phyloP scores from a whole-genome alignment of 2,113 vertebrate genomes.

The Patagioenas fasciata region DNA sequence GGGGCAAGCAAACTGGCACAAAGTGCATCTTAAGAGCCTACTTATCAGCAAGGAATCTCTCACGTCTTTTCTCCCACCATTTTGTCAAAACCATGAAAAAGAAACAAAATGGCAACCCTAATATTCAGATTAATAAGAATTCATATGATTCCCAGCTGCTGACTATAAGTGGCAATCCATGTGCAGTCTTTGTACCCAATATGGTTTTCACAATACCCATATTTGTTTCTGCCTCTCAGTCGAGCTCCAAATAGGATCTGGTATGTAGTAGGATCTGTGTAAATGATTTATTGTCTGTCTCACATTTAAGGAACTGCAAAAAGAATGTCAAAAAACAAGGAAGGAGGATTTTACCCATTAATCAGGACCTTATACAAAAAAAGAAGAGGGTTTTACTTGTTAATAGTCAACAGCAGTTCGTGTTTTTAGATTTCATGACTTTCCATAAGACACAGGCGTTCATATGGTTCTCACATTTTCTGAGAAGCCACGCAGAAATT shows the following conservation, averaged over 20 bases:
- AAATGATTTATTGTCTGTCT: conserved; percentile 45
- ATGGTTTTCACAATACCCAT: conserved; percentile 41
- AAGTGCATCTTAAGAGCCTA: background rate
- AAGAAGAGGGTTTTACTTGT: conserved; percentile 22
- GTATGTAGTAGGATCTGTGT: conserved; percentile 26
- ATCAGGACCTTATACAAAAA: conserved; percentile 34
- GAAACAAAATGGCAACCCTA: conserved; percentile 56
- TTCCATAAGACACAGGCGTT: conserved; percentile 29
- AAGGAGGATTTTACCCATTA: conserved; percentile 9
- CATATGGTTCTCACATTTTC: conserved; percentile 59
- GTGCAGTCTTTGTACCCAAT: conserved; percentile 5
- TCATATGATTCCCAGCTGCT: conserved; percentile 42
- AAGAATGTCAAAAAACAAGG: conserved; percentile 41
- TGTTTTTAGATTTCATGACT: conserved; percentile 25
- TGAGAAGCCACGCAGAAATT: conserved; percentile 1
- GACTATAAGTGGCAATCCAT: conserved; percentile 53
- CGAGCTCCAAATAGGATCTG: conserved; percentile 57
- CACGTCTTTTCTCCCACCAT: background rate
- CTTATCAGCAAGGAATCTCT: background rate
- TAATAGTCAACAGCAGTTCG: conserved; percentile 36
- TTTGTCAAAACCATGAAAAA: conserved; percentile 40
- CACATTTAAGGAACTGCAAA: conserved; percentile 42
- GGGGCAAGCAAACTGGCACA: background rate
- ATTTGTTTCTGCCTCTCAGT: conserved; percentile 66
- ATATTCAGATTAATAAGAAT: conserved; percentile 48